Percentiles rank a stretch among this genome's conserved stretches.
Evolutionary conservation across 2,888 invertebrate species (phyloP).

Genomic region (Netelia inedita): DNA sequence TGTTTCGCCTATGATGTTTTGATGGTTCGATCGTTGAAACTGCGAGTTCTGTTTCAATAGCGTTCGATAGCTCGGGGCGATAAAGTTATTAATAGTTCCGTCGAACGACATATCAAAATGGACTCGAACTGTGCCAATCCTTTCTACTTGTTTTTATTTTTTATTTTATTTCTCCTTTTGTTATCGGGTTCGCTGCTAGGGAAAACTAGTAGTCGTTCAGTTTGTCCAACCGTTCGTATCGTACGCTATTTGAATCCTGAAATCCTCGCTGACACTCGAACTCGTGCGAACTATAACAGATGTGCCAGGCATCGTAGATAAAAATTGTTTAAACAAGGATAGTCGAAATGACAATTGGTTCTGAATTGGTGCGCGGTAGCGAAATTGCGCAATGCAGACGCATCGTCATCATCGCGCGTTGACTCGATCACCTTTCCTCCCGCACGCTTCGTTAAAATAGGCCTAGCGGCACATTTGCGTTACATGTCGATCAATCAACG

Average conservation of each 20-base stretch:
- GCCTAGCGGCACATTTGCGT: constrained; percentile 6
- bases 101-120: not conserved
- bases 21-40: not conserved
- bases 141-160: constrained; percentile 1
- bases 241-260: constrained; percentile 34
- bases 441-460: constrained; percentile 74
- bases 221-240: constrained; percentile 7
- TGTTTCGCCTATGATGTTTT: not conserved
- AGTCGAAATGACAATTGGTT: not conserved
- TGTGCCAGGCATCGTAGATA: no score
- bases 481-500: constrained; percentile 76
- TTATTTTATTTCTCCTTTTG: constrained; percentile 2
- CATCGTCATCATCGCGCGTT: constrained; percentile 46
- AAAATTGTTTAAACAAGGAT: not conserved
- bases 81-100: constrained; percentile 17
- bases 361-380: constrained; percentile 29
- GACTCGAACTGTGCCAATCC: constrained; percentile 10
- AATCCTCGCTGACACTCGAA: constrained; percentile 10
- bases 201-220: constrained; percentile 13
- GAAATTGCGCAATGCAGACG: constrained; percentile 39
- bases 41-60: not conserved
- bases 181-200: not conserved
- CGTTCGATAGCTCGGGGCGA: not conserved
- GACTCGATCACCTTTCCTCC: constrained; percentile 13
- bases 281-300: not conserved